These are phyloP conservation scores for Daktulosphaira vitifoliae DNA, from an alignment of 1,140 invertebrate species.

Conservation along the genomic window DNA sequence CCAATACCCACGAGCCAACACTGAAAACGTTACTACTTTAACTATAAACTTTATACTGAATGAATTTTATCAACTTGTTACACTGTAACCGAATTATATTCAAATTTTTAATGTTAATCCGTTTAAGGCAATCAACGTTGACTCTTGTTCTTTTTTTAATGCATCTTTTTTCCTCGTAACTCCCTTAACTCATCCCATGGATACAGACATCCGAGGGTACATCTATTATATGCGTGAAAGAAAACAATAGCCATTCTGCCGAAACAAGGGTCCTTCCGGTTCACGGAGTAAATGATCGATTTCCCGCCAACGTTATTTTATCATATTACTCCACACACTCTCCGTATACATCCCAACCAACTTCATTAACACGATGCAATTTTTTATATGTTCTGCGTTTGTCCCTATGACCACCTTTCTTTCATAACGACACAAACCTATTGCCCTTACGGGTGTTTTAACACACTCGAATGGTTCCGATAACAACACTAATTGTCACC, in stretches of 20 bases:
- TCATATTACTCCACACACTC: not conserved
- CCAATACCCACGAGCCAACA: too few relatives aligned
- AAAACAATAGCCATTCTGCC: conserved; percentile 26
- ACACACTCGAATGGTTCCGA: conserved; percentile 8
- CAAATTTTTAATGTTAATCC: conserved; percentile 1
- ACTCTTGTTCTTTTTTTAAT: not conserved
- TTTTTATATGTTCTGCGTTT: conserved; percentile 8
- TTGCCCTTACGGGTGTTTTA: conserved; percentile 9
- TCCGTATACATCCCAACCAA: not conserved
- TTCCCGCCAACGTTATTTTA: conserved; percentile 21
- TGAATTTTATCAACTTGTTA: too few relatives aligned
- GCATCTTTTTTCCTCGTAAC: not conserved
- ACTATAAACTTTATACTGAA: too few relatives aligned
- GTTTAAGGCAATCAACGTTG: not conserved
- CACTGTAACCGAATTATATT: conserved; percentile 26
- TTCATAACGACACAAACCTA: not conserved
- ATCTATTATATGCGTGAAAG: conserved; percentile 1
- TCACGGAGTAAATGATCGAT: conserved; percentile 27
- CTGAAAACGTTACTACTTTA: too few relatives aligned
- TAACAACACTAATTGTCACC: conserved; percentile 26
- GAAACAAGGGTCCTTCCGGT: conserved; percentile 31
- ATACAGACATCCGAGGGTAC: not conserved
- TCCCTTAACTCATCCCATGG: conserved; percentile 14
- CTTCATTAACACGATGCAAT: conserved; percentile 26
- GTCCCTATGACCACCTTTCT: not conserved